Evolutionary conservation across 2,797 vertebrate species (phyloP).

Genomic region (Rhabdomys pumilio): DNA sequence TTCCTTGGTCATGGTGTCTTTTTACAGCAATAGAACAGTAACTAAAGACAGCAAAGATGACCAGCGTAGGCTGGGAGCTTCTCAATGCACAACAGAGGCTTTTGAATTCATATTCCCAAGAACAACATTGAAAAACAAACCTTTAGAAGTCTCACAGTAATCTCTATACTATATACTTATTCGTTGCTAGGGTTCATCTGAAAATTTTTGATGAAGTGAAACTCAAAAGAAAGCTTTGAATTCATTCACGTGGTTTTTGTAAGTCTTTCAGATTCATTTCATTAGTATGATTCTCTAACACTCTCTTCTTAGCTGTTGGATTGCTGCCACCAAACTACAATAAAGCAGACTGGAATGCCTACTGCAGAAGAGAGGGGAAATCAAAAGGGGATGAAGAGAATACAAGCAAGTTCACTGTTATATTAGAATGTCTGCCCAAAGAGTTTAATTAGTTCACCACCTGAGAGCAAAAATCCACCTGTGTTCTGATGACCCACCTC

Average conservation of each 20-base stretch:
- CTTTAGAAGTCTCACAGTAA: neutral
- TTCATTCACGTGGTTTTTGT: neutral
- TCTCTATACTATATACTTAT: neutral
- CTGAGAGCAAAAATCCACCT: neutral
- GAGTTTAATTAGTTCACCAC: neutral
- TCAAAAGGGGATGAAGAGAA: constrained; percentile 29
- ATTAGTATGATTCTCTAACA: neutral
- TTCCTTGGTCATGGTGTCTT: neutral
- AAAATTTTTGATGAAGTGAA: neutral
- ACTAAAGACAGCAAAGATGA: neutral
- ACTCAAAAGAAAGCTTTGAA: neutral
- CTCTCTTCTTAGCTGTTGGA: neutral
- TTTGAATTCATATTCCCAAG: neutral
- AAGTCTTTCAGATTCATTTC: constrained; percentile 12
- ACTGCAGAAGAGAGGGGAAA: neutral
- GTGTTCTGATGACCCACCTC: neutral
- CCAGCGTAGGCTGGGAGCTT: neutral
- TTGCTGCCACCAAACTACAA: constrained; percentile 29
- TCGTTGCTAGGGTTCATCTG: neutral
- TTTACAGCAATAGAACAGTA: neutral
- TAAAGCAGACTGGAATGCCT: constrained; percentile 17
- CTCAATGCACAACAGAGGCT: neutral
- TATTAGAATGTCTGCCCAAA: constrained; percentile 16
- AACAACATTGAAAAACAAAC: neutral
- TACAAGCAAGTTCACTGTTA: neutral